Evolutionary conservation across 1,140 invertebrate genomes (phyloP), one percentile per base, ranked within the genome.

Genomic region (Saccostrea echinata): DNA sequence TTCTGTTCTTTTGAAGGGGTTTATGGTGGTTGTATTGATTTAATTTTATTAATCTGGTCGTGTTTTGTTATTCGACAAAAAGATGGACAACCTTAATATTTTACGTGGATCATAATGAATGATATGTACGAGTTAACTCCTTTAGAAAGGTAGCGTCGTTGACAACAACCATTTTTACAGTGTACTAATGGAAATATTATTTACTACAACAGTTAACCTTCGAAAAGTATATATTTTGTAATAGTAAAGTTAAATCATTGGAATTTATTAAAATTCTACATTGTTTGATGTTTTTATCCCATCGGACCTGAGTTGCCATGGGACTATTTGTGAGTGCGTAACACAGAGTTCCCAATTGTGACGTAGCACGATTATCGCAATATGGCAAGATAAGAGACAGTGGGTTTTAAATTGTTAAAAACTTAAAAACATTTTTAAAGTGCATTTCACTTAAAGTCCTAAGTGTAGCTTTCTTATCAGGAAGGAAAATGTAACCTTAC

Each of bases 331-430:
- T 27, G 30, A 76, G 16, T 27, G 68, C 68, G 68, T 33, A 76
- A 12, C 11, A 76, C 4, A 3, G 27, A 76, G 27, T 76, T 76
- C 27, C 4, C 24, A 2, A 76, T 76, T 76, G 27, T 76, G 68
- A 76, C 68, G 68, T 76, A 33, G 24, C 27, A 27, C 68, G 24
- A 76, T 76, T 76, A 27, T 76, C 68, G 24, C 24, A 16, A 76
- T 76, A 30, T 30, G 13, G 68, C 68, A 12, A 30, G 68, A 76
- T 76, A 76, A 76, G 68, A 76, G 68, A 76, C 68, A 18, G 68
- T 61, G 68, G 68, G 68, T 76, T 76, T 76, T 76, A 76, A 76
- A 76, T 76, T 76, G 68, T 76, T 76, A 76, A 64, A 64, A 76
- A 27, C 30, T 76, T 61, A 30, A 30, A 76, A 76, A 76, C 68